Evolutionary conservation across 2,797 vertebrate species (phyloP).

Genomic region (Anguilla megastoma): DNA sequence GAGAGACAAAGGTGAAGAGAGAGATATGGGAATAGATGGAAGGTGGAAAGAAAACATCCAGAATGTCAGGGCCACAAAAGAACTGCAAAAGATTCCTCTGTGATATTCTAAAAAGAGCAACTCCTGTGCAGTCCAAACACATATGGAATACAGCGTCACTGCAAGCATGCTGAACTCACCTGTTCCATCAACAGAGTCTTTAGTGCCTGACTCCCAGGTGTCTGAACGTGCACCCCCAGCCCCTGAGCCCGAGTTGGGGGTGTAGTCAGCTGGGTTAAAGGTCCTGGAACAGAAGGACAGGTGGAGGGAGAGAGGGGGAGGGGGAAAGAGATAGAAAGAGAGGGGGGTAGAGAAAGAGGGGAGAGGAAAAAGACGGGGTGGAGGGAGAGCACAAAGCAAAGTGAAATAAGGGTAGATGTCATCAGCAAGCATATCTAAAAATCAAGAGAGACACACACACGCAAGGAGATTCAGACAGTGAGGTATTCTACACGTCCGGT

Average conservation of each 20-base stretch:
- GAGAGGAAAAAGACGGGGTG: neutral
- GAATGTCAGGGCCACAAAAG: neutral
- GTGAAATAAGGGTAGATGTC: neutral
- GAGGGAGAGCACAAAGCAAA: no score
- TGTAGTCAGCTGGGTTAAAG: constrained; percentile 92
- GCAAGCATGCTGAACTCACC: constrained; percentile 61
- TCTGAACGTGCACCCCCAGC: constrained; percentile 77
- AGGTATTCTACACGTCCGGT: constrained; percentile 43
- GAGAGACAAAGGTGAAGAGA: neutral
- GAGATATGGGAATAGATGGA: neutral
- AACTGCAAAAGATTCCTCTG: neutral
- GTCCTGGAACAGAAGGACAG: constrained; percentile 60
- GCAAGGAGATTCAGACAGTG: constrained; percentile 42
- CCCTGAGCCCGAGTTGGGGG: constrained; percentile 67
- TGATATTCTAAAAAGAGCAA: neutral
- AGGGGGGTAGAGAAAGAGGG: neutral
- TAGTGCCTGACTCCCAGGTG: constrained; percentile 79
- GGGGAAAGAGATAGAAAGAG: neutral
- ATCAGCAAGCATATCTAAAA: neutral
- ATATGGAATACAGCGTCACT: no score
- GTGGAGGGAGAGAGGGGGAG: neutral
- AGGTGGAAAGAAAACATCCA: neutral
- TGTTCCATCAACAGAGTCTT: constrained; percentile 78
- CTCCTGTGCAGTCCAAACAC: neutral
- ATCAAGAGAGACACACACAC: neutral